phyloP scores from a whole-genome alignment of 2,797 vertebrate genomes.

The Allobates femoralis region DNA sequence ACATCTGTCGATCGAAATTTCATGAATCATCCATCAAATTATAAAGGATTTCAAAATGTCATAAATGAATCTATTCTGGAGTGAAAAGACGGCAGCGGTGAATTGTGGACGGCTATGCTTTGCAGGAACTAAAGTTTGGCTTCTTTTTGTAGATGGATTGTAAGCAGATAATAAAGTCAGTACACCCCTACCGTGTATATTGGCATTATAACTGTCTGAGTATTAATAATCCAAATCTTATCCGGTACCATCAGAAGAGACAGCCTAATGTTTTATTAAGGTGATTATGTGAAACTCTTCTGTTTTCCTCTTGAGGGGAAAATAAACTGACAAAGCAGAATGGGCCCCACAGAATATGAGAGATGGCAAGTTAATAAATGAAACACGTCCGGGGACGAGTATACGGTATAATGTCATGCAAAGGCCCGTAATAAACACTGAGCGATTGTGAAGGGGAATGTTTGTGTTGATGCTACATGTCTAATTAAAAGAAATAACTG shows the following conservation, averaged over 20 bases:
- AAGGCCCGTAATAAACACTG: neutral
- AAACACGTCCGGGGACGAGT: neutral
- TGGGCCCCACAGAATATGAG: neutral
- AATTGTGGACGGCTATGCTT: neutral
- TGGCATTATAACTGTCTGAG: neutral
- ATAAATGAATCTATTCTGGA: neutral
- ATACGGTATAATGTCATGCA: neutral
- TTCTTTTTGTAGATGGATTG: neutral
- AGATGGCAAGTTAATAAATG: neutral
- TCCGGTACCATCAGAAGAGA: neutral
- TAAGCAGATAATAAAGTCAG: neutral
- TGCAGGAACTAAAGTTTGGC: neutral
- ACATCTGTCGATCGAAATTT: neutral
- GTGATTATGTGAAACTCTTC: slow-evolving; percentile 3
- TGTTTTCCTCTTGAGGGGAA: neutral
- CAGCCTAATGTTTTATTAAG: neutral
- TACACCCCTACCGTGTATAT: neutral
- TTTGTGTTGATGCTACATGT: slow-evolving; percentile 24
- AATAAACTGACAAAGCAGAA: neutral
- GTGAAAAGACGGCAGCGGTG: neutral
- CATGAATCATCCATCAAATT: neutral
- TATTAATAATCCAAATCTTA: neutral
- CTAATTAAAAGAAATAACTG: slow-evolving; percentile 51
- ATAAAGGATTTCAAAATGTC: neutral
- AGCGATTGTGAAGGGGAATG: neutral